Evolutionary conservation across 2,113 vertebrate species (phyloP).

Genomic region (Myrmophylax atrothorax): DNA sequence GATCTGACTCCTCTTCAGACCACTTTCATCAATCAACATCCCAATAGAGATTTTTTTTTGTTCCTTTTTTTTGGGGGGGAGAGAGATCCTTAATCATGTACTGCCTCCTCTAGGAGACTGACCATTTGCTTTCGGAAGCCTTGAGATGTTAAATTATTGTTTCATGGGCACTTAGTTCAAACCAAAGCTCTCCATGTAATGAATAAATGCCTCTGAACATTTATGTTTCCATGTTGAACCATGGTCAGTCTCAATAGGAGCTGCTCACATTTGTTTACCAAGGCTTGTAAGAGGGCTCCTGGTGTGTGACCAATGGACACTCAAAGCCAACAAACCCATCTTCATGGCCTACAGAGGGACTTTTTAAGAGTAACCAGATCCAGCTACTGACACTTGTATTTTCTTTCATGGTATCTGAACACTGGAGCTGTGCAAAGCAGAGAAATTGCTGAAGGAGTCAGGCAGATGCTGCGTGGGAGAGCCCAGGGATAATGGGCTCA

Average conservation of each 20-base stretch:
- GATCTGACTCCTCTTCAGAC: neutral
- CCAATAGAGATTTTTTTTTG: neutral
- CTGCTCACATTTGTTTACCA: neutral
- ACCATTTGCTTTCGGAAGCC: neutral
- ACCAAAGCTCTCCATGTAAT: neutral
- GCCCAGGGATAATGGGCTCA: accelerated
- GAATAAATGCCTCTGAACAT: neutral
- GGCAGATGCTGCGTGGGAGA: neutral
- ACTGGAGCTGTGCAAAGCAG: neutral
- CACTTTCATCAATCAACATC: neutral
- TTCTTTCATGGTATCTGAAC: neutral
- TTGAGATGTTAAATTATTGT: neutral
- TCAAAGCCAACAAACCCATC: neutral
- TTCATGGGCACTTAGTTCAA: neutral
- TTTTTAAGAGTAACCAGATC: neutral
- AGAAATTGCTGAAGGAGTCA: neutral
- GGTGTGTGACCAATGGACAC: neutral
- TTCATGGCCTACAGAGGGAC: neutral
- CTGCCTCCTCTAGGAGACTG: neutral
- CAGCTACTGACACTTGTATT: neutral
- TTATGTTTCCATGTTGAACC: neutral
- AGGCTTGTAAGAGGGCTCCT: neutral
- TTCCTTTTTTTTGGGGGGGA: too few relatives aligned
- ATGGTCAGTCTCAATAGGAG: accelerated
- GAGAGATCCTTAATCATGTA: neutral